Percentiles rank a stretch among this genome's conserved stretches.
Conservation (phyloP, 2,113 vertebrate species). For the Podilymbus podiceps region DNA sequence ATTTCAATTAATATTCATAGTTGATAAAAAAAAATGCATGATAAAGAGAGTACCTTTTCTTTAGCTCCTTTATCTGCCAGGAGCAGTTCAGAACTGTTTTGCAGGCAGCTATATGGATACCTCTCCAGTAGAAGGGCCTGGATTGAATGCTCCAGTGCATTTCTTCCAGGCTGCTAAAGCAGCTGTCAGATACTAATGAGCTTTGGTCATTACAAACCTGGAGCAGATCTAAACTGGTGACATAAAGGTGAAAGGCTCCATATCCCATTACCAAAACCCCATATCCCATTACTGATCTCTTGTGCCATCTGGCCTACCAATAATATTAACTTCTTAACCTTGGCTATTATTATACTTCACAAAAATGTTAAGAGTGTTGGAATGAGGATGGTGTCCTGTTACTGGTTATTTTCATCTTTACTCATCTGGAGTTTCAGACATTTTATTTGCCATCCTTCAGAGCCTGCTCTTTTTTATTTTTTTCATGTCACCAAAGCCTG, state of each 20-base stretch:
- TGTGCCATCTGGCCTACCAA: conserved; percentile 54
- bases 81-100: neutral
- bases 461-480: neutral
- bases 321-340: conserved; percentile 57
- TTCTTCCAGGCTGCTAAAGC: conserved; percentile 33
- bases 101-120: neutral
- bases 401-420: conserved; percentile 64
- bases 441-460: neutral
- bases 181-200: conserved; percentile 61
- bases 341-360: conserved; percentile 59
- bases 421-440: conserved; percentile 40
- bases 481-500: neutral
- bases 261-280: conserved; percentile 55
- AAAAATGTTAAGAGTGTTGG: conserved; percentile 59
- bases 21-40: neutral
- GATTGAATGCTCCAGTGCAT: neutral
- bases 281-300: conserved; percentile 58
- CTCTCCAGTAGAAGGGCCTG: neutral
- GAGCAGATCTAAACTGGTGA: conserved; percentile 54
- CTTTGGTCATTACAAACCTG: conserved; percentile 53
- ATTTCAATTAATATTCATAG: neutral
- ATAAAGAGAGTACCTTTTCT: neutral
- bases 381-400: conserved; percentile 55
- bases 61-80: neutral
- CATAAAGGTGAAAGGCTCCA: conserved; percentile 62